These are phyloP conservation scores for Calvadosia cruxmelitensis DNA, from an alignment of 30 jellyfish, hydroid and myxozoan genomes.

Conservation along the genomic window DNA sequence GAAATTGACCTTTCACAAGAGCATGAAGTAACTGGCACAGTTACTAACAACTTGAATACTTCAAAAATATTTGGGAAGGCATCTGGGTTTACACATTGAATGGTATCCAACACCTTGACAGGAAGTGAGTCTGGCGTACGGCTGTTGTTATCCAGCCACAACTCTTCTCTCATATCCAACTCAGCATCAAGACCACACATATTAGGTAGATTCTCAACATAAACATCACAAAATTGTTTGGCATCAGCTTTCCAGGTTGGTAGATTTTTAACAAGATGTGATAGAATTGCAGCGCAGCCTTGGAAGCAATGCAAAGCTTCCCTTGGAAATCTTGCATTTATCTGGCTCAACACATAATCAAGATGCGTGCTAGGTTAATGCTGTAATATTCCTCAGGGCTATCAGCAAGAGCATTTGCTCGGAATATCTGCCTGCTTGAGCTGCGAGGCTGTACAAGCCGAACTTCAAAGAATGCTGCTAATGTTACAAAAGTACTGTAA, in stretches of 20 bases:
- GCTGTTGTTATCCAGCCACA: too few relatives aligned
- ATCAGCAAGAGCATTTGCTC: background rate
- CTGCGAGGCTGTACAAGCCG: background rate
- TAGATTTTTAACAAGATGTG: too few relatives aligned
- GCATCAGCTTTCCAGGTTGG: too few relatives aligned
- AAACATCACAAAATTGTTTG: too few relatives aligned
- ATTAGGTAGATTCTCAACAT: too few relatives aligned
- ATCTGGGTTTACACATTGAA: background rate
- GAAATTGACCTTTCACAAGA: conserved; percentile 35
- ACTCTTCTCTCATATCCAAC: too few relatives aligned
- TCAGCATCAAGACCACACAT: too few relatives aligned
- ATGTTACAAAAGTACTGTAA: background rate
- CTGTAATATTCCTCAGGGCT: conserved; percentile 8
- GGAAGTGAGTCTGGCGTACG: too few relatives aligned
- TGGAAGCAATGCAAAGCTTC: too few relatives aligned
- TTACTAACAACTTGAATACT: conserved; percentile 5
- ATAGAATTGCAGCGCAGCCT: too few relatives aligned
- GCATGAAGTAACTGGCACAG: conserved; percentile 12
- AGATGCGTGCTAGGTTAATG: background rate
- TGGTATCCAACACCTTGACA: background rate
- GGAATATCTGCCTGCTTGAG: background rate
- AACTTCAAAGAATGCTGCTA: background rate
- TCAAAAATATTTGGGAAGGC: conserved; percentile 14
- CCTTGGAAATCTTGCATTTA: too few relatives aligned
- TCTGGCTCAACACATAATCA: too few relatives aligned